A percentile compares a stretch with the other conserved stretches of the same genome.
Conservation (phyloP, 2,113 vertebrate genomes). For the Baryphthengus martii region DNA sequence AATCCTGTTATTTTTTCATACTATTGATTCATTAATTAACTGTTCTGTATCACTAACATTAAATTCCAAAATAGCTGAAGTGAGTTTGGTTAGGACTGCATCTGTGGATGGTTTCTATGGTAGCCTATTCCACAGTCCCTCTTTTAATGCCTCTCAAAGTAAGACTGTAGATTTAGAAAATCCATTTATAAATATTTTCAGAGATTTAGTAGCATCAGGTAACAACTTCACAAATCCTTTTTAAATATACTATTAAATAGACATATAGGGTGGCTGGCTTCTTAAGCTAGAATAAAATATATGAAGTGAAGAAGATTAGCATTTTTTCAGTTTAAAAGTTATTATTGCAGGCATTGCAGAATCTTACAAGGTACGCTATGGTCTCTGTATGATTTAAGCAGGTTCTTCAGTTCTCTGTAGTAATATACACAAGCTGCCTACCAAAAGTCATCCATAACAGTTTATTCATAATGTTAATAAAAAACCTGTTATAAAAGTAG, state of each 20-base stretch:
- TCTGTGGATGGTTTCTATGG: background rate
- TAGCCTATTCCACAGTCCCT: background rate
- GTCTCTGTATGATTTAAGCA: background rate
- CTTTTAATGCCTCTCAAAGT: background rate
- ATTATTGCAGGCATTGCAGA: background rate
- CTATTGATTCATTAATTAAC: background rate
- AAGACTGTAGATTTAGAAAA: slow-evolving; percentile 4
- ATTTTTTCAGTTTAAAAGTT: background rate
- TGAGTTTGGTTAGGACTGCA: background rate
- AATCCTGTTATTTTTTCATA: background rate
- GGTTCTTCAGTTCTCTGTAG: background rate
- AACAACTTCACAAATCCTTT: background rate
- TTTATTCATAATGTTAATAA: background rate
- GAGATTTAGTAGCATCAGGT: background rate
- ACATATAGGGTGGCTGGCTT: background rate
- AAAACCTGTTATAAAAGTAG: background rate
- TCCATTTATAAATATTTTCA: slow-evolving; percentile 8
- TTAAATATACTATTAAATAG: background rate
- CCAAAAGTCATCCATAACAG: background rate
- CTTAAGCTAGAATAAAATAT: background rate
- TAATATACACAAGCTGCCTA: background rate
- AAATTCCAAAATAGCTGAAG: background rate
- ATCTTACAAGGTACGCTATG: background rate
- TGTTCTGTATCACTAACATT: background rate
- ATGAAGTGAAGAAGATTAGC: background rate